A percentile compares a stretch with the other conserved stretches of the same genome.
Evolutionary conservation across 2,113 vertebrate genomes (phyloP).

Genomic region (zebrafish (Danio rerio)): DNA sequence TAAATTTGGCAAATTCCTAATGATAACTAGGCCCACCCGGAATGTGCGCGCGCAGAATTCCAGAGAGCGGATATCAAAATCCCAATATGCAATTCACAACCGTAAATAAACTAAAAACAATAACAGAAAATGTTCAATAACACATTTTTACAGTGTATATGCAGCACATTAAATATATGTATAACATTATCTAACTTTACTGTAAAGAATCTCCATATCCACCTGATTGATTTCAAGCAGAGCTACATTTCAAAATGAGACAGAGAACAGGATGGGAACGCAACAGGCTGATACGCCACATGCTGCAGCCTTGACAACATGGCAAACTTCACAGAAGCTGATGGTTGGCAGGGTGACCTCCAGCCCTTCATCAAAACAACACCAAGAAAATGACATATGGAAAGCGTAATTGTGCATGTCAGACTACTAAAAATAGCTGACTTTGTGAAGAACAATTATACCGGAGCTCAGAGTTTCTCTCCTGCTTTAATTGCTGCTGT

Average conservation of each 20-base stretch:
- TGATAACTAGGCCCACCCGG: too few species aligned
- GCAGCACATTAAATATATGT: too few species aligned
- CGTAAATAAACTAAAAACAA: too few species aligned
- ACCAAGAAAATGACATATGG: conserved; percentile 66
- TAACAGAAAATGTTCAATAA: too few species aligned
- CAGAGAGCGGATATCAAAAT: too few species aligned
- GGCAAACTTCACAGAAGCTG: conserved; percentile 53
- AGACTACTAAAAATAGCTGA: conserved; percentile 65
- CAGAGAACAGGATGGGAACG: conserved; percentile 48
- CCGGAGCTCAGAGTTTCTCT: conserved; percentile 41
- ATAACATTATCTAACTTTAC: neutral
- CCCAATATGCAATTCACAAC: too few species aligned
- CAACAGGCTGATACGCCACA: conserved; percentile 42
- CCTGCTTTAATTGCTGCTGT: conserved; percentile 29
- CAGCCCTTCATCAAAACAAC: conserved; percentile 57
- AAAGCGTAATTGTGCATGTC: conserved; percentile 68
- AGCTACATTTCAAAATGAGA: conserved; percentile 45
- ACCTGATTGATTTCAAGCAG: neutral
- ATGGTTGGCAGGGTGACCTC: conserved; percentile 62
- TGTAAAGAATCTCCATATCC: neutral
- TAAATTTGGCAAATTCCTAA: too few species aligned
- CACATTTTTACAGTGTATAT: too few species aligned
- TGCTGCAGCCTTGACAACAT: conserved; percentile 73
- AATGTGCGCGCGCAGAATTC: too few species aligned
- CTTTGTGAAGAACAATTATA: conserved; percentile 59